These are phyloP conservation scores for Colossoma macropomum DNA, from an alignment of 2,113 vertebrate genomes.

Conservation along the genomic window DNA sequence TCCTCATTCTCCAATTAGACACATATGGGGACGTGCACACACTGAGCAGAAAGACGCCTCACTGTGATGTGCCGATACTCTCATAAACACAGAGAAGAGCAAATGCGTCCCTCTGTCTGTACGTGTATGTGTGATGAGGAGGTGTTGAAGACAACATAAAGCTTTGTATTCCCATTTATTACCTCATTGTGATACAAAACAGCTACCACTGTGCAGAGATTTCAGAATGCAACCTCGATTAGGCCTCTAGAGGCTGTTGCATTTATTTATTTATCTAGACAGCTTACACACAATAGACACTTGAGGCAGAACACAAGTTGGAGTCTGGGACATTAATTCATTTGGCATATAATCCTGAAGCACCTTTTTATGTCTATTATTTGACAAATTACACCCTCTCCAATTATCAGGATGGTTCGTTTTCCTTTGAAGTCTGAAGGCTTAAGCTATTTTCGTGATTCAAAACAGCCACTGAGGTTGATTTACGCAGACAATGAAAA, in stretches of 20 bases:
- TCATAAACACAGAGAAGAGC: not conserved
- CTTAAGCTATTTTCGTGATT: not conserved
- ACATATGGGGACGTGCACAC: slow-evolving; percentile 14
- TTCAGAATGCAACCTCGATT: not conserved
- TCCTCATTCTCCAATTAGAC: not conserved
- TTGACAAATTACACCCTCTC: slow-evolving; percentile 46
- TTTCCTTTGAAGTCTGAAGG: slow-evolving; percentile 48
- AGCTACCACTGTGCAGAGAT: not conserved
- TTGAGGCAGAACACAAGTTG: slow-evolving; percentile 52
- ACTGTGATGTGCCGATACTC: not conserved
- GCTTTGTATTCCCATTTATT: not conserved
- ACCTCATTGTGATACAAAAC: slow-evolving; percentile 11
- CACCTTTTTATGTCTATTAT: slow-evolving; percentile 44
- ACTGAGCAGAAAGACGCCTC: not conserved
- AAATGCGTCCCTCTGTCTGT: not conserved
- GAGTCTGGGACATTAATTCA: slow-evolving; percentile 34
- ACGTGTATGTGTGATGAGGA: not conserved
- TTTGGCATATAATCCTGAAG: slow-evolving; percentile 23
- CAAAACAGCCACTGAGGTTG: slow-evolving; percentile 1
- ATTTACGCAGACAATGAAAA: not conserved
- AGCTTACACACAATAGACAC: not conserved
- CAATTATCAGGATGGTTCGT: slow-evolving; percentile 40
- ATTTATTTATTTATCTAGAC: slow-evolving; percentile 9
- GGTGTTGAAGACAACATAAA: not conserved
- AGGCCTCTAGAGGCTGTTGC: slow-evolving; percentile 8